Percentiles rank a stretch among this genome's conserved stretches.
phyloP scores from a whole-genome alignment of 2,797 vertebrate species.

The Tokudaia muenninki region DNA sequence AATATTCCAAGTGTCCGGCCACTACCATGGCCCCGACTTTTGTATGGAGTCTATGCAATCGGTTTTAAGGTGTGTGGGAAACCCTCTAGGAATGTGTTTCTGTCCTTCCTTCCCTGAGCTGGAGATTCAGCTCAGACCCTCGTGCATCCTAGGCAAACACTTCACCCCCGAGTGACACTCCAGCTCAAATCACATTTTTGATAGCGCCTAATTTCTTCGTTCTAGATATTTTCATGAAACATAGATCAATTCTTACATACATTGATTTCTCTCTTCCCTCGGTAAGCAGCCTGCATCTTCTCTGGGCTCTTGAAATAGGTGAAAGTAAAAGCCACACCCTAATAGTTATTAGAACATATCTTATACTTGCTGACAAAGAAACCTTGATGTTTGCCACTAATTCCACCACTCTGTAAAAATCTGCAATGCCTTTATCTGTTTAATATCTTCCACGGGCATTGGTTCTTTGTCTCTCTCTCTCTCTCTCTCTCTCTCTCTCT shows the following conservation, averaged over 20 bases:
- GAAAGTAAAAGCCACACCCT: neutral
- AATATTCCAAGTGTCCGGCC: conserved; percentile 62
- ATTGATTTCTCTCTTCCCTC: neutral
- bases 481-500: neutral
- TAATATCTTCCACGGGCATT: neutral
- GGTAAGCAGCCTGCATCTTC: neutral
- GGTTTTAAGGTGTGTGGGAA: too few relatives aligned
- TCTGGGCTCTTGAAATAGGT: neutral
- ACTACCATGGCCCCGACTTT: conserved; percentile 40
- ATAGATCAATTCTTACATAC: neutral
- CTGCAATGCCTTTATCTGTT: neutral
- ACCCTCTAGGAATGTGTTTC: neutral
- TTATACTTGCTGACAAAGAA: neutral
- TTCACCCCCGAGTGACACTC: too few relatives aligned
- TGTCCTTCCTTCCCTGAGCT: neutral
- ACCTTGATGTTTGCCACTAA: neutral
- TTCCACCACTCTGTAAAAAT: neutral
- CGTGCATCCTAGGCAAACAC: neutral
- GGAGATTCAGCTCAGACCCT: neutral
- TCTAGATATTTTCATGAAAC: neutral
- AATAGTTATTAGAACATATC: neutral
- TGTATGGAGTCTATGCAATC: neutral
- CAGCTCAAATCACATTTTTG: neutral
- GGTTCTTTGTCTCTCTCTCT: neutral
- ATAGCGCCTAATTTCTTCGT: neutral